A percentile compares a stretch with the other conserved stretches of the same genome.
phyloP scores from a whole-genome alignment of 2,797 vertebrate species.

The Coregonus suidteri region DNA sequence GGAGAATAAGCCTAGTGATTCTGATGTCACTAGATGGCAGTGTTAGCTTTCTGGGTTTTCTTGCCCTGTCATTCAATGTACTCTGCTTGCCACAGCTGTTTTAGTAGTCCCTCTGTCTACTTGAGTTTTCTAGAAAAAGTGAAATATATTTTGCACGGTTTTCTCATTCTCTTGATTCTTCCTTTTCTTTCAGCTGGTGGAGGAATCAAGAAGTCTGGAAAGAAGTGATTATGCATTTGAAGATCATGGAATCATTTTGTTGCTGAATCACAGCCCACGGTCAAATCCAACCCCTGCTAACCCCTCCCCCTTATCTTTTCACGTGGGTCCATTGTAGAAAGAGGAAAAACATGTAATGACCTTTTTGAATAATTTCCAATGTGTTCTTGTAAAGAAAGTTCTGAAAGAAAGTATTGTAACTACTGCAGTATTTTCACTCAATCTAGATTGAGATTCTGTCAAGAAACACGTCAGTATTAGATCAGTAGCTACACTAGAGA shows the following conservation, averaged over 20 bases:
- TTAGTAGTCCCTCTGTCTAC: background rate
- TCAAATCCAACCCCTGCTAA: background rate
- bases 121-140: background rate
- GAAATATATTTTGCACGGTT: background rate
- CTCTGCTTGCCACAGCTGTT: background rate
- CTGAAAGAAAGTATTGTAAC: constrained; percentile 68
- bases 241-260: background rate
- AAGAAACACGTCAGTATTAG: background rate
- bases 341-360: constrained; percentile 14
- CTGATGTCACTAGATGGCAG: constrained; percentile 8
- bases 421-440: constrained; percentile 22
- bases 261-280: background rate
- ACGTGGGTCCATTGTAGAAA: constrained; percentile 18
- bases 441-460: background rate
- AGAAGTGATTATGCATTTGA: constrained; percentile 79
- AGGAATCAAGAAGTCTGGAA: constrained; percentile 97
- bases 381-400: constrained; percentile 38
- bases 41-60: background rate
- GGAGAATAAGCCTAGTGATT: background rate
- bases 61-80: background rate
- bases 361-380: background rate
- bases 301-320: constrained; percentile 13
- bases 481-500: background rate
- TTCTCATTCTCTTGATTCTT: background rate
- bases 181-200: constrained; percentile 72